Evolutionary conservation across 2,888 invertebrate species (phyloP).

Genomic region (Acanthosoma haemorrhoidale): DNA sequence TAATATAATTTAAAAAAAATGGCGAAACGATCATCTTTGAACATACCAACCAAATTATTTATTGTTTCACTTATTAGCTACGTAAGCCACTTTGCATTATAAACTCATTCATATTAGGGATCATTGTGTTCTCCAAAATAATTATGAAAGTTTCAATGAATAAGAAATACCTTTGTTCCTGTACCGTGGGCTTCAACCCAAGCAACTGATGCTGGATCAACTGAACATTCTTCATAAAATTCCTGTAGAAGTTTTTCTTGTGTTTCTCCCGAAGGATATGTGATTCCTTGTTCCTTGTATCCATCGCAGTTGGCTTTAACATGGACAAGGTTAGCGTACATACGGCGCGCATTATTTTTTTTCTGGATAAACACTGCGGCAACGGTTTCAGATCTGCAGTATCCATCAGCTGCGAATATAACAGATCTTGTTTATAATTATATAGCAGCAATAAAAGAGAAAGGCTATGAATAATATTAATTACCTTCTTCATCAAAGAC

Average conservation of each 20-base stretch:
- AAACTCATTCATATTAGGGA: no score
- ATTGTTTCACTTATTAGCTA: no score
- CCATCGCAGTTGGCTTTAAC: slow-evolving; percentile 79
- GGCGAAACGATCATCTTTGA: no score
- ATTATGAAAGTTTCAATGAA: no score
- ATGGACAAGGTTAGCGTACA: slow-evolving; percentile 66
- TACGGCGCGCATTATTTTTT: slow-evolving; percentile 56
- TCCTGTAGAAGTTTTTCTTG: slow-evolving; percentile 47
- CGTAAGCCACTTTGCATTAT: no score
- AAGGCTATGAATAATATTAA: slow-evolving; percentile 48
- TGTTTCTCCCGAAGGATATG: slow-evolving; percentile 58
- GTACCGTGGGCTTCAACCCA: slow-evolving; percentile 83
- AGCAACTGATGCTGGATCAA: slow-evolving; percentile 63
- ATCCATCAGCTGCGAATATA: slow-evolving; percentile 48
- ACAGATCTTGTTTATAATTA: no score
- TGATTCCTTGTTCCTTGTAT: slow-evolving; percentile 64
- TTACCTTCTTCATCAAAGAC: slow-evolving; percentile 80
- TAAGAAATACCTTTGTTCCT: slow-evolving; percentile 56
- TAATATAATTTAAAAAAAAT: no score
- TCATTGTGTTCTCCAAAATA: no score
- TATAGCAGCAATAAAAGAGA: slow-evolving; percentile 76
- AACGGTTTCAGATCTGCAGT: slow-evolving; percentile 50
- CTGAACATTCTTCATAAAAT: slow-evolving; percentile 56
- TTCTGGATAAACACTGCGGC: slow-evolving; percentile 48
- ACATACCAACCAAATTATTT: no score